Percentiles rank a stretch among this genome's conserved stretches.
phyloP scores from a whole-genome alignment of 2,113 vertebrate genomes.

The Hipposideros armiger region DNA sequence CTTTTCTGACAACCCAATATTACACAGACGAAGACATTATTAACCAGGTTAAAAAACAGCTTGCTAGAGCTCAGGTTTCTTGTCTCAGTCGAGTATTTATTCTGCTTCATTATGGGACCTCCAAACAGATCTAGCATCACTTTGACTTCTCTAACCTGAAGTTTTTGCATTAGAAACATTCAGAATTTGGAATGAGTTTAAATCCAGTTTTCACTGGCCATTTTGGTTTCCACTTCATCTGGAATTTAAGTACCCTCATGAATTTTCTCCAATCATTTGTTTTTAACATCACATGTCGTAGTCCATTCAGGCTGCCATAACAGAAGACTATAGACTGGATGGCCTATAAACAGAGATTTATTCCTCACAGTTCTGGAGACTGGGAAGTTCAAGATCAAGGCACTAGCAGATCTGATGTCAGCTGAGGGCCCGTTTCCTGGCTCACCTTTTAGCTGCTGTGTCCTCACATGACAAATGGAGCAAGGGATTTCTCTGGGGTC shows the following conservation, averaged over 20 bases:
- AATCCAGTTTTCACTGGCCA: not conserved
- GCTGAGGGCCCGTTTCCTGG: not conserved
- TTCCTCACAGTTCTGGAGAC: constrained; percentile 6
- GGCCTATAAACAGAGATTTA: not conserved
- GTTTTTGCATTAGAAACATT: constrained; percentile 43
- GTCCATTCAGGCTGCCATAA: not conserved
- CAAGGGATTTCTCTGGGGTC: not conserved
- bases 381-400: not conserved
- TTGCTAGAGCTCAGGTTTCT: constrained; percentile 4
- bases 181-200: constrained; percentile 46
- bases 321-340: not conserved
- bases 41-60: constrained; percentile 39
- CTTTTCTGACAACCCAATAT: no score
- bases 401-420: not conserved
- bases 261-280: constrained; percentile 55
- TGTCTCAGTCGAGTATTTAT: not conserved
- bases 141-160: constrained; percentile 45
- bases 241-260: not conserved
- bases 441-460: not conserved
- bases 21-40: constrained; percentile 26
- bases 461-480: not conserved
- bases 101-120: not conserved
- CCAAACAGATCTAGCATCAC: constrained; percentile 26
- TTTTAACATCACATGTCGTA: constrained; percentile 18
- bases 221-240: constrained; percentile 45